A percentile compares a stretch with the other conserved stretches of the same genome.
These are phyloP conservation scores for Diaperis boleti DNA, from an alignment of 2,888 invertebrate genomes.

Conservation along the genomic window DNA sequence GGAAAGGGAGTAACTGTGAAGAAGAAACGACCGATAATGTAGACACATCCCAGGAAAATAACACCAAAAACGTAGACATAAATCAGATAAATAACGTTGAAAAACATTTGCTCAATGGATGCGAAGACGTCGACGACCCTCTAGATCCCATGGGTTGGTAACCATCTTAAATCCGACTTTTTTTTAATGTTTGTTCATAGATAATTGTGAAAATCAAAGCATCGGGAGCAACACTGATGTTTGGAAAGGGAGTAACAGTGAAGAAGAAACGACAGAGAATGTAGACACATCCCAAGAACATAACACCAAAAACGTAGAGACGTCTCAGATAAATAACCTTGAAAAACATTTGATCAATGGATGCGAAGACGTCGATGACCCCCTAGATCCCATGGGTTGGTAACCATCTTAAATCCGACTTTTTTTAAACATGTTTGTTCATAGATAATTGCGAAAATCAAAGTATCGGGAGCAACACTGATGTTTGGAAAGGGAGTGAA, in stretches of 20 bases:
- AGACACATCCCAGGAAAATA: too few species aligned
- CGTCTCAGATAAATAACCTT: too few species aligned
- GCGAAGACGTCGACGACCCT: too few species aligned
- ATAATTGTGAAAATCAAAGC: conserved; percentile 24
- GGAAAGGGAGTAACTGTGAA: conserved; percentile 42
- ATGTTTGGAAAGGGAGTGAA: conserved; percentile 42
- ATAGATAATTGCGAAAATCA: conserved; percentile 29
- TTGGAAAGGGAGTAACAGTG: conserved; percentile 42
- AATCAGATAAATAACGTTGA: too few species aligned
- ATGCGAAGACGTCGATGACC: too few species aligned
- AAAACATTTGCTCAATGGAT: too few species aligned
- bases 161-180: background rate
- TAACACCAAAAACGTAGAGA: too few species aligned
- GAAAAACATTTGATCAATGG: too few species aligned
- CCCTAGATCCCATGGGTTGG: conserved; percentile 35
- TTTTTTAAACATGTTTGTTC: background rate
- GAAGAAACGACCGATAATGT: conserved; percentile 6
- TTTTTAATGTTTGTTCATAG: conserved; percentile 5
- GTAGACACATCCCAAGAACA: too few species aligned
- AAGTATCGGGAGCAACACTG: conserved; percentile 35
- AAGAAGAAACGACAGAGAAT: conserved; percentile 13
- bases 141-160: conserved; percentile 35
- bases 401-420: background rate
- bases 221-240: conserved; percentile 39
- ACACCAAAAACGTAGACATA: too few species aligned